These are phyloP conservation scores for Diarsia rubi DNA, from an alignment of 2,888 invertebrate species.

Conservation along the genomic window DNA sequence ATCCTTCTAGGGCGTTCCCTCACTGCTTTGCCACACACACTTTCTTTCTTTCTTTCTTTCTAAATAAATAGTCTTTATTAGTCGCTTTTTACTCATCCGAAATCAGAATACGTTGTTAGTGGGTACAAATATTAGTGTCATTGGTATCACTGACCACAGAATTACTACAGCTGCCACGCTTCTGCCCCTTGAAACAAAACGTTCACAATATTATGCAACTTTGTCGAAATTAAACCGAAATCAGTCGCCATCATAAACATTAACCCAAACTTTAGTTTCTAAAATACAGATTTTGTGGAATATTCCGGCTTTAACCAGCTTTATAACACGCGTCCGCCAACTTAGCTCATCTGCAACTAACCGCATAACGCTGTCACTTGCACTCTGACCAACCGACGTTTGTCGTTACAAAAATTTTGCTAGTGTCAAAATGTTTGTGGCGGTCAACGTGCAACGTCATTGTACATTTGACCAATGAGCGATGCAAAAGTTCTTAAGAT, in stretches of 20 bases:
- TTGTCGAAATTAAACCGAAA: not conserved
- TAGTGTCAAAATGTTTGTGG: not conserved
- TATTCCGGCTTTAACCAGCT: conserved; percentile 8
- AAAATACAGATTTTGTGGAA: conserved; percentile 31
- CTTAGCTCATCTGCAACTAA: conserved; percentile 35
- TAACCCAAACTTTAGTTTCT: conserved; percentile 32
- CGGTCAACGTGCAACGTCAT: too few relatives aligned
- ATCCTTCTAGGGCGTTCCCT: too few relatives aligned
- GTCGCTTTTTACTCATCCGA: too few relatives aligned
- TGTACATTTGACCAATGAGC: not conserved
- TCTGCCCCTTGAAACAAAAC: not conserved
- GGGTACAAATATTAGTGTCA: not conserved
- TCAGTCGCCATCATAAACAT: conserved; percentile 1
- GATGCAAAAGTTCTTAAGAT: not conserved
- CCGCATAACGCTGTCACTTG: conserved; percentile 29
- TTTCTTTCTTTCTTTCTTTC: too few relatives aligned
- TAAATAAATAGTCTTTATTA: too few relatives aligned
- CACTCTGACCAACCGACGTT: conserved; percentile 11
- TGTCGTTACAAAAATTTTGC: conserved; percentile 11
- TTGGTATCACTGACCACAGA: not conserved
- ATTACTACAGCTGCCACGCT: not conserved
- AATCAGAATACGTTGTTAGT: too few relatives aligned
- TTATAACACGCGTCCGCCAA: conserved; percentile 7
- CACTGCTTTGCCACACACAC: too few relatives aligned
- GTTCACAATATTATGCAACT: not conserved